Evolutionary conservation across 2,113 vertebrate species (phyloP).

Genomic region (Xiphorhynchus elegans): DNA sequence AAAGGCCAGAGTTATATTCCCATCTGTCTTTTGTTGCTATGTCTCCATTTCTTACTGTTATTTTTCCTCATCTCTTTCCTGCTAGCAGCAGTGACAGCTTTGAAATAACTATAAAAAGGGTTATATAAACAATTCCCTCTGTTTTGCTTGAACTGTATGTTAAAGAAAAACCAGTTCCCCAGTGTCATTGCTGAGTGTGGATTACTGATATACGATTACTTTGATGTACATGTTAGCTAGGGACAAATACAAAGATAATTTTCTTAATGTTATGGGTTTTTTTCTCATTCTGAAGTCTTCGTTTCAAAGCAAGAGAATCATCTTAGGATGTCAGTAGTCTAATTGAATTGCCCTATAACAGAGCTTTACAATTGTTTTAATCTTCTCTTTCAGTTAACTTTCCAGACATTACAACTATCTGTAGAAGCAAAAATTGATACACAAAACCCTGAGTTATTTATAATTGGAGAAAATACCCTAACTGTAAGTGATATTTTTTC

Average conservation of each 20-base stretch:
- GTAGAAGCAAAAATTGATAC: slow-evolving; percentile 79
- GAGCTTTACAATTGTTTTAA: not conserved
- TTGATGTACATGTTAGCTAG: not conserved
- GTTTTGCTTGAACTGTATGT: not conserved
- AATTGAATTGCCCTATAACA: not conserved
- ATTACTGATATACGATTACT: not conserved
- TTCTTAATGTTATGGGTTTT: not conserved
- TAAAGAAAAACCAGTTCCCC: not conserved
- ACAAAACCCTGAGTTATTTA: slow-evolving; percentile 79
- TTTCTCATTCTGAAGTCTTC: not conserved
- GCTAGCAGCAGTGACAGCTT: not conserved
- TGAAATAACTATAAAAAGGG: not conserved
- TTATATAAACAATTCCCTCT: not conserved
- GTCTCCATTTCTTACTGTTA: not conserved
- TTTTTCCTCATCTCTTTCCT: not conserved
- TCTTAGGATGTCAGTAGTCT: not conserved
- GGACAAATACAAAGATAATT: not conserved
- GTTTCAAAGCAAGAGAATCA: not conserved
- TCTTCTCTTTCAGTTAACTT: slow-evolving; percentile 78
- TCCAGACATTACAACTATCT: slow-evolving; percentile 81
- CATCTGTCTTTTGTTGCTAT: not conserved
- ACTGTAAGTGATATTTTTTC: slow-evolving; percentile 73
- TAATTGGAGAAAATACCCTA: slow-evolving; percentile 77
- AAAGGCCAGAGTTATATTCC: not conserved
- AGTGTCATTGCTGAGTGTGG: not conserved